Base-by-base conservation (phyloP, 2,797 vertebrate species). In the Anableps anableps region DNA sequence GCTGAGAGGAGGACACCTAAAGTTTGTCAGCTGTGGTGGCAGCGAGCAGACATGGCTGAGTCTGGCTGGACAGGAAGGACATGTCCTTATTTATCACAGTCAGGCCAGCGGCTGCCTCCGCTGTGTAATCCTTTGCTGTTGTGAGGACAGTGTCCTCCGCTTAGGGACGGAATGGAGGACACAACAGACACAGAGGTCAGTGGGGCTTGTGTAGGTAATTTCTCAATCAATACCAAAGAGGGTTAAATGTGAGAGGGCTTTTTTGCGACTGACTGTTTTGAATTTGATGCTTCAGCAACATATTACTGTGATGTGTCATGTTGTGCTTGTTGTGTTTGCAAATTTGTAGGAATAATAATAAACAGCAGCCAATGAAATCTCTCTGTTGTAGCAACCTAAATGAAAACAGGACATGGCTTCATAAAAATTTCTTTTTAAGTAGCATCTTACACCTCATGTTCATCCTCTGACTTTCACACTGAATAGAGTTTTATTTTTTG, bases 21-120 rank as follows among this genome's bases (percentile, higher is more conserved):
- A 75, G 80, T 82, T 74, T 80, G 79, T 80, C 79, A 73, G 72
- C 76, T 75, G 55, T 31, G 72, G 53, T 74, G 58, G 78, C 85
- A 81, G 79, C 55, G 6, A 76, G 79, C 80, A 87, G 81, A 91
- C 79, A 80, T 48, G 58, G 36, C 47, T 1, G 36, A 81, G 62
- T 82, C 82, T 81, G 77, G 80, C 36, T 43, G 75, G 83, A 85
- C 78, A 83, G 87, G 86, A 86, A 88, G 58, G 78, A 80, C 83
- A 79, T 81, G 88, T 90, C 85, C 82, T 90, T 86, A 86, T 90
- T 86, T 72, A 84, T 91, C 79, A 81, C 74, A 72, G 74, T 73
- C 72, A 26, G 64, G 78, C 82, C 76, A n/a, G 53, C 4, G 34
- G 74, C 81, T 77, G 82, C 21, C 55, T 58, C 13, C 31, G 29